These are phyloP conservation scores for Brienomyrus longianalis DNA, from an alignment of 2,113 vertebrate genomes.

Conservation along the genomic window DNA sequence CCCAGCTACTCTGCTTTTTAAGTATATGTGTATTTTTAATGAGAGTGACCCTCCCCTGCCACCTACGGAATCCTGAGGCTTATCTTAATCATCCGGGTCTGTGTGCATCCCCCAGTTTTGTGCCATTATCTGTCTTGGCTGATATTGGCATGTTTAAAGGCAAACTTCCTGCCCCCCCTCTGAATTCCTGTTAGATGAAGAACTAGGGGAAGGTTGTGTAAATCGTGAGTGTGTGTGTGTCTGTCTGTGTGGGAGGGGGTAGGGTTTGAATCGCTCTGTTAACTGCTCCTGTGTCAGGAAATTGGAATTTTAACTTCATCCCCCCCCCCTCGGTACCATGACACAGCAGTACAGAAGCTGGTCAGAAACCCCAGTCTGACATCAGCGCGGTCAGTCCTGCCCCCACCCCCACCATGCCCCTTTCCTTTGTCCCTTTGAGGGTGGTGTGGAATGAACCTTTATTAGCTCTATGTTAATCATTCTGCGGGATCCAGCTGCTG, in stretches of 20 bases:
- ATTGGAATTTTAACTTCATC: background rate
- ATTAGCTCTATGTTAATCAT: background rate
- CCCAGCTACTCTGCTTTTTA: background rate
- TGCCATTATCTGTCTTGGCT: background rate
- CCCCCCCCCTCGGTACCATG: background rate
- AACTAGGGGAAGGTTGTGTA: background rate
- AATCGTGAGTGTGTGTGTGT: background rate
- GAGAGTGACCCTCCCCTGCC: background rate
- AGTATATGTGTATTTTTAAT: background rate
- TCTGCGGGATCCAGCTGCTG: background rate
- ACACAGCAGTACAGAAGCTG: background rate
- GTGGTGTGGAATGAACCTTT: background rate
- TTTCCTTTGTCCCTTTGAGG: background rate
- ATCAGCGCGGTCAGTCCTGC: background rate
- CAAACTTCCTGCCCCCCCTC: background rate
- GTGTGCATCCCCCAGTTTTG: background rate
- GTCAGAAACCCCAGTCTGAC: background rate
- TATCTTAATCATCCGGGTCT: background rate
- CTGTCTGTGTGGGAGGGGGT: background rate
- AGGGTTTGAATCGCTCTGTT: background rate
- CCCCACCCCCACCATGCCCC: background rate
- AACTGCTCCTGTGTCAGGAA: background rate
- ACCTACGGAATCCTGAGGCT: background rate
- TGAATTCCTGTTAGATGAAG: background rate
- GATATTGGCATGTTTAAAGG: background rate